A percentile compares a stretch with the other conserved stretches of the same genome.
Conservation (phyloP, 2,888 invertebrate species). For the Tenthredo mesomela region DNA sequence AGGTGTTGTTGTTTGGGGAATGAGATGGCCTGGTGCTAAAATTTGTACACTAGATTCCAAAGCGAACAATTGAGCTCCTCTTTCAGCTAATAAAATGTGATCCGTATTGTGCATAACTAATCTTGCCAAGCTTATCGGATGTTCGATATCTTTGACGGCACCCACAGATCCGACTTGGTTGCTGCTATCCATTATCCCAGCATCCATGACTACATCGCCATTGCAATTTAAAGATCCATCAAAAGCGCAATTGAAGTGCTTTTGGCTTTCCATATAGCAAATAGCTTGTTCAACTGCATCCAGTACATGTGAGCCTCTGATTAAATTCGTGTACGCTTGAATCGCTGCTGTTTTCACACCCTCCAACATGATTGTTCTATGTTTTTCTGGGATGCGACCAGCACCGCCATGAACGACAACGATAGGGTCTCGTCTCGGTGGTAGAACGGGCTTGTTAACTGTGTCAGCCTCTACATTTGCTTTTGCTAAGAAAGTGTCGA, state of each 20-base stretch:
- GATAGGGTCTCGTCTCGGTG: conserved; percentile 60
- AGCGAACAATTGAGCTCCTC: conserved; percentile 63
- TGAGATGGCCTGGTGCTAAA: conserved; percentile 56
- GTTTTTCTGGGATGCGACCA: conserved; percentile 50
- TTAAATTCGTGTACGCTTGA: conserved; percentile 62
- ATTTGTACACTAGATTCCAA: conserved; percentile 56
- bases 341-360: conserved; percentile 64
- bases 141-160: conserved; percentile 61
- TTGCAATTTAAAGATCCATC: conserved; percentile 58
- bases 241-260: conserved; percentile 59
- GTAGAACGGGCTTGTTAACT: conserved; percentile 35
- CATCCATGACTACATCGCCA: conserved; percentile 61
- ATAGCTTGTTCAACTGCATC: conserved; percentile 65
- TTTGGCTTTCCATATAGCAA: conserved; percentile 62
- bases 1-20: conserved; percentile 5
- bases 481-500: conserved; percentile 58
- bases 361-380: conserved; percentile 54
- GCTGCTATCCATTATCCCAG: conserved; percentile 62
- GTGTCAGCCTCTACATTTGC: conserved; percentile 41
- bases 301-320: conserved; percentile 59
- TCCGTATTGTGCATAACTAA: conserved; percentile 63
- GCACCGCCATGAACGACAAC: conserved; percentile 66
- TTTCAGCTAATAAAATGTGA: conserved; percentile 64
- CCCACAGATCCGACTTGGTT: conserved; percentile 64
- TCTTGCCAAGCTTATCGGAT: conserved; percentile 67